Percentiles rank a stretch among this genome's conserved stretches.
phyloP scores from a whole-genome alignment of 2,888 invertebrate species.

The Hyposoter didymator region DNA sequence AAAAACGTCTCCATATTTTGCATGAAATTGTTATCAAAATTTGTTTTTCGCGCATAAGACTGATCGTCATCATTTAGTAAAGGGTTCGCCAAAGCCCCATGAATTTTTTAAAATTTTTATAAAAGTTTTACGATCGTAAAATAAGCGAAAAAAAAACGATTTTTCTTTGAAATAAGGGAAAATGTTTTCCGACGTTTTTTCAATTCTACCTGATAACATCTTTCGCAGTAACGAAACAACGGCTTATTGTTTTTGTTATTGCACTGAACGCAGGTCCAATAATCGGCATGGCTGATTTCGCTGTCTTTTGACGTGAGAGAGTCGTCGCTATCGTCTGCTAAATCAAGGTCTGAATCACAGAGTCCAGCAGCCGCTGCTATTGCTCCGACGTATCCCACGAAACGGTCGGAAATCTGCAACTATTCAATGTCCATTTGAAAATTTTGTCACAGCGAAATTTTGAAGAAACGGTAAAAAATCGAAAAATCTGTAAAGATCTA shows the following conservation, averaged over 20 bases:
- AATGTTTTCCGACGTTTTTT: background rate
- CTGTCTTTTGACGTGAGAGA: conserved; percentile 77
- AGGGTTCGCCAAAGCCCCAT: too few relatives aligned
- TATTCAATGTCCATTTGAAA: background rate
- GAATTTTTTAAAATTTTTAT: too few relatives aligned
- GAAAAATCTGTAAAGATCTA: background rate
- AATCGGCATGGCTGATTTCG: conserved; percentile 87
- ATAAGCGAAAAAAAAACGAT: too few relatives aligned
- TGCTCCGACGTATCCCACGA: conserved; percentile 72
- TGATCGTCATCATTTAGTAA: too few relatives aligned
- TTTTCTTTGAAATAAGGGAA: background rate
- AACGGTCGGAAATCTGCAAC: conserved; percentile 70
- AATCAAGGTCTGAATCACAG: conserved; percentile 74
- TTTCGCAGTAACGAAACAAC: conserved; percentile 88
- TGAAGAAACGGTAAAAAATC: background rate
- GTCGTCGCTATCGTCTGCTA: conserved; percentile 79
- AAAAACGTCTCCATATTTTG: too few relatives aligned
- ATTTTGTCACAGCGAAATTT: too few relatives aligned
- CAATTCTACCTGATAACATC: conserved; percentile 88
- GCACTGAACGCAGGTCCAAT: conserved; percentile 89
- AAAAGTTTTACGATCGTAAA: too few relatives aligned
- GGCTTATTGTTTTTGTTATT: conserved; percentile 87
- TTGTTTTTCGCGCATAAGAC: too few relatives aligned
- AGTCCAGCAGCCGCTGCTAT: conserved; percentile 71
- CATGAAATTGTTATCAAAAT: too few relatives aligned